These are phyloP conservation scores for Cephus runcator DNA, from an alignment of 2,888 invertebrate species.

Conservation along the genomic window DNA sequence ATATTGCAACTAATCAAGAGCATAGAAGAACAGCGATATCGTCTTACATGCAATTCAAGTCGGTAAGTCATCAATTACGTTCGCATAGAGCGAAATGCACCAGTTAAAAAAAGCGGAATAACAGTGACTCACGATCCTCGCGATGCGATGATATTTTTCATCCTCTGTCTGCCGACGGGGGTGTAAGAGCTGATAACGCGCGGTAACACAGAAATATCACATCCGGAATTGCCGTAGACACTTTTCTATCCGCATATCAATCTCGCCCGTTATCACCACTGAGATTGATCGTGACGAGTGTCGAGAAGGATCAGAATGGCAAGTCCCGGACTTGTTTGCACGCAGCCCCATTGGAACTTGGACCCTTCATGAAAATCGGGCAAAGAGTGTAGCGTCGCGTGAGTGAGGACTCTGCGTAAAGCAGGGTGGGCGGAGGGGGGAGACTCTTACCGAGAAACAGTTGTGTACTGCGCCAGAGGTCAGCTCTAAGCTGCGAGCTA, in stretches of 20 bases:
- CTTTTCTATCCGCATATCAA: neutral
- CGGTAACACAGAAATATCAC: neutral
- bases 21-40: neutral
- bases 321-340: neutral
- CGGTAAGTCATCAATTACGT: neutral
- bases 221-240: neutral
- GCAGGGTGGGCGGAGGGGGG: rapidly evolving
- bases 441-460: neutral
- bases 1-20: neutral
- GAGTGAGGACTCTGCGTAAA: constrained; percentile 12
- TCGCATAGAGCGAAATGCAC: neutral
- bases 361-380: constrained; percentile 33
- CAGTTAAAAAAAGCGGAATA: neutral
- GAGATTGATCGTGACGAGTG: neutral
- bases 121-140: neutral
- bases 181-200: neutral
- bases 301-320: neutral
- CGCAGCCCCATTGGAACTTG: neutral
- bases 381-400: constrained; percentile 29
- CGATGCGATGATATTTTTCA: neutral
- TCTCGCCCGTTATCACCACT: neutral
- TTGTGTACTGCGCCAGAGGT: neutral
- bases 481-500: neutral
- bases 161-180: neutral
- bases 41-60: neutral